phyloP scores from a whole-genome alignment of 2,888 invertebrate genomes.

The Achlya flavicornis region DNA sequence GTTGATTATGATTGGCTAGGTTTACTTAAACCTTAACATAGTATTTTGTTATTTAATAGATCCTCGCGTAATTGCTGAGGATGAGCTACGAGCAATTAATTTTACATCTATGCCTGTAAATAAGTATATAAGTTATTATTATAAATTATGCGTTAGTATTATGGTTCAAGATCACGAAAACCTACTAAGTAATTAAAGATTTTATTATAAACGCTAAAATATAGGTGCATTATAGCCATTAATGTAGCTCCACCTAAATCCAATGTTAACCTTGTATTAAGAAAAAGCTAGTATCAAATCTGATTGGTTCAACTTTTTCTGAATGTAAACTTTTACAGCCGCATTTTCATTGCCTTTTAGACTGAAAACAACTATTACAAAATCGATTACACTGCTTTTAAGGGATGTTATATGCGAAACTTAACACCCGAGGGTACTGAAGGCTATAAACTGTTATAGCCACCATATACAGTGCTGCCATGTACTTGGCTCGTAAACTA shows the following conservation, averaged over 20 bases:
- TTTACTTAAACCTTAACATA: conserved; percentile 4
- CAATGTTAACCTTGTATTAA: too few species aligned
- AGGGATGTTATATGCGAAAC: conserved; percentile 42
- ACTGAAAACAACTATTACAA: neutral
- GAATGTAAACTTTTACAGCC: neutral
- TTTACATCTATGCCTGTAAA: neutral
- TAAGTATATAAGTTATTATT: neutral
- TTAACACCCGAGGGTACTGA: conserved; percentile 43
- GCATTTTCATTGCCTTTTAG: neutral
- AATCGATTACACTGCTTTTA: conserved; percentile 26
- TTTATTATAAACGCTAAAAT: neutral
- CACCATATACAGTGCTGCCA: conserved; percentile 32
- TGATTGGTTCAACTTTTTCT: neutral
- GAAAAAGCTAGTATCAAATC: too few species aligned
- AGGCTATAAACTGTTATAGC: conserved; percentile 55
- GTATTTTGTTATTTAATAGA: conserved; percentile 11
- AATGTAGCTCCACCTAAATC: neutral
- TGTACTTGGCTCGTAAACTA: conserved; percentile 50
- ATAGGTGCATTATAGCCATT: neutral
- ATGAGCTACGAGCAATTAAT: neutral
- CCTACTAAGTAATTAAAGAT: neutral
- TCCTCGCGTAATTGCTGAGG: neutral
- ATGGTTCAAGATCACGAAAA: neutral
- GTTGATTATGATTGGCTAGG: neutral
- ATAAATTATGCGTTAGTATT: neutral